These are phyloP conservation scores for Morinoia aosen DNA, from an alignment of 2,888 invertebrate species.

Conservation along the genomic window DNA sequence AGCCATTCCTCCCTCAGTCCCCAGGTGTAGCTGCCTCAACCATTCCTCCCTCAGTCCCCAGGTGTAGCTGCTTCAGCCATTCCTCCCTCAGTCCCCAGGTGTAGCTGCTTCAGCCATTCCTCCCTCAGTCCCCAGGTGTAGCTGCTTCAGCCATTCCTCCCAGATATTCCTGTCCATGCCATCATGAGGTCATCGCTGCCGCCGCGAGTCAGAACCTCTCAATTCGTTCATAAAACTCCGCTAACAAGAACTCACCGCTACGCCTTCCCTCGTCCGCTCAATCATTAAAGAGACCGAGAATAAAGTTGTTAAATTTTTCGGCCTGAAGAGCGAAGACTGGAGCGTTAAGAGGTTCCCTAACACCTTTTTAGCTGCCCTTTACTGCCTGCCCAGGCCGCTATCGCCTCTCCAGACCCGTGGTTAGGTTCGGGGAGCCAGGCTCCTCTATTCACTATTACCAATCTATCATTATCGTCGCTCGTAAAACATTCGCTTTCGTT, in stretches of 20 bases:
- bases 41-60: too few relatives aligned
- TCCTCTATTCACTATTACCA: background rate
- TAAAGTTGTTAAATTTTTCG: constrained; percentile 33
- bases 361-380: constrained; percentile 11
- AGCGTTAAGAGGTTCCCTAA: background rate
- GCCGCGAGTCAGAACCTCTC: background rate
- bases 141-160: background rate
- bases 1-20: too few relatives aligned
- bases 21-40: too few relatives aligned
- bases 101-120: too few relatives aligned
- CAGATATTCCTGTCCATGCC: background rate
- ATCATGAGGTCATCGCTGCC: background rate
- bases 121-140: too few relatives aligned
- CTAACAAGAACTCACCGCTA: constrained; percentile 16
- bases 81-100: too few relatives aligned
- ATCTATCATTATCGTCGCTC: constrained; percentile 8
- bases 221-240: constrained; percentile 38
- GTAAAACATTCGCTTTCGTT: background rate
- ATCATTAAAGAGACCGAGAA: constrained; percentile 45
- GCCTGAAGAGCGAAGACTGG: background rate
- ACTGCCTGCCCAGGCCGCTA: constrained; percentile 13
- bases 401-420: background rate
- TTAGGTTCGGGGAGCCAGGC: background rate
- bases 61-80: too few relatives aligned
- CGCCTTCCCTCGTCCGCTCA: constrained; percentile 35